These are phyloP conservation scores for Pagrus major DNA, from an alignment of 2,113 vertebrate genomes.

Conservation along the genomic window DNA sequence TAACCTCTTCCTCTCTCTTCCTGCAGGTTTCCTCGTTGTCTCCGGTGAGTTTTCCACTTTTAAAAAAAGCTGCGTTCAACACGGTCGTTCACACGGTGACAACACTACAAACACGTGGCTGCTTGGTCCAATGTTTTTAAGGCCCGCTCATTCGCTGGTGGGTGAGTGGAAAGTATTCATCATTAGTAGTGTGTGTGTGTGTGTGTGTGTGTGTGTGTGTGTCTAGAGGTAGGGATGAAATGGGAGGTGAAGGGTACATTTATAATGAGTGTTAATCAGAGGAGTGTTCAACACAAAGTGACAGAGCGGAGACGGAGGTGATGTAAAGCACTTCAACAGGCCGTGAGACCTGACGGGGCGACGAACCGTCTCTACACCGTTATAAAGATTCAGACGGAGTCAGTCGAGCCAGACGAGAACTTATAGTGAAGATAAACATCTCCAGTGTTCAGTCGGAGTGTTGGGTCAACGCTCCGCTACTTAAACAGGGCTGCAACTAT, in stretches of 20 bases:
- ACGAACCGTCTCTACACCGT: background rate
- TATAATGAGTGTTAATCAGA: background rate
- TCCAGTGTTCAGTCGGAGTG: too few relatives aligned
- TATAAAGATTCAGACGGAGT: background rate
- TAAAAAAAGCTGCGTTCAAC: too few relatives aligned
- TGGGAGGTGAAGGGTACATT: background rate
- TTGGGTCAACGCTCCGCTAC: too few relatives aligned
- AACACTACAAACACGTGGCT: background rate
- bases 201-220: background rate
- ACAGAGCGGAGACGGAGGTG: background rate
- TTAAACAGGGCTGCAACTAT: too few relatives aligned
- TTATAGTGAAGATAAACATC: too few relatives aligned
- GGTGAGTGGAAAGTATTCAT: background rate
- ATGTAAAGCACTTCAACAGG: constrained; percentile 2
- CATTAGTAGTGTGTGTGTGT: background rate
- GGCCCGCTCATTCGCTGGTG: constrained; percentile 15
- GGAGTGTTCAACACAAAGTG: constrained; percentile 16
- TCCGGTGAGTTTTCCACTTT: background rate
- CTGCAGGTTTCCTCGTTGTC: background rate
- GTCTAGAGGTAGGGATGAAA: background rate
- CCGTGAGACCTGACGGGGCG: background rate
- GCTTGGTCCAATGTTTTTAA: constrained; percentile 3
- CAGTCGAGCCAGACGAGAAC: too few relatives aligned
- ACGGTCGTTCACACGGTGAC: too few relatives aligned
- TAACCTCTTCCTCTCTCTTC: background rate